Evolutionary conservation across 2,797 vertebrate species (phyloP).

Genomic region (Knipowitschia caucasica): DNA sequence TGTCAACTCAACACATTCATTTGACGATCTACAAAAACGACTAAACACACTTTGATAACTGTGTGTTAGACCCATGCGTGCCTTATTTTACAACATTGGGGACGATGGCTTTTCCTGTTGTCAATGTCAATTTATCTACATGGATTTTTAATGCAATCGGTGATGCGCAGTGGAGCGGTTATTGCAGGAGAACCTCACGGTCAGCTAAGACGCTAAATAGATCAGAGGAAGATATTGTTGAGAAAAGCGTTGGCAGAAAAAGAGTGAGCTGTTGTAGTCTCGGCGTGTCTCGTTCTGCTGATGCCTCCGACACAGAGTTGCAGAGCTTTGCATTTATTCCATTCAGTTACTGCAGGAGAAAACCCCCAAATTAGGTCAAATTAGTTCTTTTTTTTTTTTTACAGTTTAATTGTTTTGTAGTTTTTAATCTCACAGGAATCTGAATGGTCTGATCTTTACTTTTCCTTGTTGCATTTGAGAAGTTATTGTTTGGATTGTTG

Average conservation of each 20-base stretch:
- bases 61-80: neutral
- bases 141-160: conserved; percentile 46
- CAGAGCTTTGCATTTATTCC: conserved; percentile 66
- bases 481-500: too few relatives aligned
- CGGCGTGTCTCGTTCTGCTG: conserved; percentile 48
- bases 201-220: conserved; percentile 66
- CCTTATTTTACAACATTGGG: conserved; percentile 32
- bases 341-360: conserved; percentile 51
- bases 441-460: too few relatives aligned
- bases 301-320: conserved; percentile 60
- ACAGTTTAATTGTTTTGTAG: conserved; percentile 15
- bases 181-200: conserved; percentile 61
- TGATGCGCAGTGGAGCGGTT: conserved; percentile 36
- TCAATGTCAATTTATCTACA: conserved; percentile 57
- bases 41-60: too few relatives aligned
- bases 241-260: conserved; percentile 34
- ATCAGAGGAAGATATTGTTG: conserved; percentile 62
- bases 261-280: conserved; percentile 28
- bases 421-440: neutral
- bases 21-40: too few relatives aligned
- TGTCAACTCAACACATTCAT: too few relatives aligned
- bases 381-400: conserved; percentile 28
- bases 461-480: too few relatives aligned
- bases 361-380: conserved; percentile 41
- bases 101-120: conserved; percentile 42